phyloP scores from a whole-genome alignment of 2,113 vertebrate genomes.

The Ariopsis seemanni region DNA sequence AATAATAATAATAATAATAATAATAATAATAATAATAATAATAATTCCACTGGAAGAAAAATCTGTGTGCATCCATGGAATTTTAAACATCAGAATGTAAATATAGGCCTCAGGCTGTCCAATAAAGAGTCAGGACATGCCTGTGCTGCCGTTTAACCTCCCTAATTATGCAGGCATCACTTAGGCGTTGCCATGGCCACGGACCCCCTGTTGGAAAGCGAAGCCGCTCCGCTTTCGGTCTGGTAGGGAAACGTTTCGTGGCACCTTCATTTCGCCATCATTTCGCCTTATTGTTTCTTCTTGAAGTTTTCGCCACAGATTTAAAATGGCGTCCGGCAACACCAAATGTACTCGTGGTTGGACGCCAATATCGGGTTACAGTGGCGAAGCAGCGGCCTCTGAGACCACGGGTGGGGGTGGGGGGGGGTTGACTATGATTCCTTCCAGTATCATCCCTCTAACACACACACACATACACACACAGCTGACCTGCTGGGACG shows the following conservation, averaged over 20 bases:
- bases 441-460: conserved; percentile 18
- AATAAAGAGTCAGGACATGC: conserved; percentile 43
- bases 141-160: conserved; percentile 53
- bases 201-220: conserved; percentile 51
- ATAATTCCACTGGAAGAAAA: not conserved
- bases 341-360: not conserved
- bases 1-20: not conserved
- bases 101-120: conserved; percentile 28
- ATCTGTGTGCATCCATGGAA: not conserved
- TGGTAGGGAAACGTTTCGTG: conserved; percentile 25
- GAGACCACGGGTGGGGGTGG: conserved; percentile 8
- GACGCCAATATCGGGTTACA: conserved; percentile 35
- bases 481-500: conserved; percentile 41
- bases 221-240: conserved; percentile 42
- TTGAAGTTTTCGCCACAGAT: not conserved
- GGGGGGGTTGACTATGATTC: conserved; percentile 39
- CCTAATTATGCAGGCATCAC: conserved; percentile 61
- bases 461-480: conserved; percentile 24
- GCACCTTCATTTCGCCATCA: not conserved
- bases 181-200: conserved; percentile 59
- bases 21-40: not conserved
- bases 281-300: not conserved
- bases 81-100: conserved; percentile 46
- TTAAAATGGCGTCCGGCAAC: not conserved
- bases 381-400: conserved; percentile 23